Evolutionary conservation across 2,888 invertebrate genomes (phyloP).

Genomic region (Perizoma affinitatum): DNA sequence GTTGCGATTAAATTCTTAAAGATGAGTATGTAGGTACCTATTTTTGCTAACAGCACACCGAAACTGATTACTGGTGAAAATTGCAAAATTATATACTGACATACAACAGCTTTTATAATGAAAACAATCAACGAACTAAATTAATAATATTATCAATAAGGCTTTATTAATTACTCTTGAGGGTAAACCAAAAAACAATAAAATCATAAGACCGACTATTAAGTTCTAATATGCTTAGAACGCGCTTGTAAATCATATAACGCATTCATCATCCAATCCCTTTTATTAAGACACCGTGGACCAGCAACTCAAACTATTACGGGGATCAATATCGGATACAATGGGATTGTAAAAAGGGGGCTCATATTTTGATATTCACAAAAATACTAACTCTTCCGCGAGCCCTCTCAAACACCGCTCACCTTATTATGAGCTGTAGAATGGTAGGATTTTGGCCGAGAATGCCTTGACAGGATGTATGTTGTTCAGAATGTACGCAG

Average conservation of each 20-base stretch:
- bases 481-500: constrained; percentile 69
- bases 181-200: background rate
- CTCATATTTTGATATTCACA: constrained; percentile 83
- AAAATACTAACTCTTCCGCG: constrained; percentile 79
- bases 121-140: no score
- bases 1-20: no score
- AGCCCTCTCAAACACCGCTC: constrained; percentile 53
- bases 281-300: constrained; percentile 74
- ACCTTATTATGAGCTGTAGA: constrained; percentile 51
- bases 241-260: constrained; percentile 46
- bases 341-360: constrained; percentile 82
- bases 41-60: no score
- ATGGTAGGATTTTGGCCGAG: constrained; percentile 58
- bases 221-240: constrained; percentile 9
- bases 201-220: constrained; percentile 4
- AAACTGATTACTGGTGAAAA: no score
- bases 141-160: no score
- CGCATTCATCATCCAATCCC: constrained; percentile 68
- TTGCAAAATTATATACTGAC: no score
- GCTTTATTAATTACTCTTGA: no score
- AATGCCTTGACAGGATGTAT: constrained; percentile 63
- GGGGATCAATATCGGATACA: constrained; percentile 82
- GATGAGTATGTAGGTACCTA: no score
- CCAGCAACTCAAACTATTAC: constrained; percentile 79
- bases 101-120: no score